phyloP scores from a whole-genome alignment of 1,140 invertebrate genomes.

The Saccostrea glomerata region DNA sequence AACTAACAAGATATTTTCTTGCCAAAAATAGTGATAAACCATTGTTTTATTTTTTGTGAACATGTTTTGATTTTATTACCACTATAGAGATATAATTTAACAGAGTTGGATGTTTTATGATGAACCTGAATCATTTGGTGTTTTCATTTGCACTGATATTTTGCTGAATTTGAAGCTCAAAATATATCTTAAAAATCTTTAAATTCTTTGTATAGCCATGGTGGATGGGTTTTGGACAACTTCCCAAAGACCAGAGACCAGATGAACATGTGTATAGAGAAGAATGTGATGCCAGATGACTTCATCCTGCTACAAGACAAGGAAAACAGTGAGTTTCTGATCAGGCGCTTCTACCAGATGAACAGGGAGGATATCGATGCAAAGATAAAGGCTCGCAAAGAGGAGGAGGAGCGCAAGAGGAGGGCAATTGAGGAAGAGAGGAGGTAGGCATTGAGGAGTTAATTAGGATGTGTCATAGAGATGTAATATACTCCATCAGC shows the following conservation, averaged over 20 bases:
- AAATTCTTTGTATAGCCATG: slow-evolving; percentile 68
- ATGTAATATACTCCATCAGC: no score
- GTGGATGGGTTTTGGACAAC: slow-evolving; percentile 79
- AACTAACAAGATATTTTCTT: background rate
- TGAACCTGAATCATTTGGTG: no score
- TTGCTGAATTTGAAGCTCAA: background rate
- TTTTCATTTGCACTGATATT: background rate
- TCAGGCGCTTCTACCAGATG: slow-evolving; percentile 70
- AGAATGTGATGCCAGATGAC: slow-evolving; percentile 75
- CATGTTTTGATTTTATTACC: background rate
- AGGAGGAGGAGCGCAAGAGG: slow-evolving; percentile 65
- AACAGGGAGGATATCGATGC: slow-evolving; percentile 72
- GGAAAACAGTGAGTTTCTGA: slow-evolving; percentile 67
- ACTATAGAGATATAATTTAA: background rate
- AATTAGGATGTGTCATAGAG: no score
- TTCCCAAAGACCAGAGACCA: slow-evolving; percentile 77
- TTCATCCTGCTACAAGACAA: slow-evolving; percentile 73
- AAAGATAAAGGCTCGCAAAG: slow-evolving; percentile 61
- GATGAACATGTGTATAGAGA: slow-evolving; percentile 76
- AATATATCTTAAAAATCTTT: background rate
- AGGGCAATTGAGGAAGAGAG: slow-evolving; percentile 67
- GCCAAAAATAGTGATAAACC: no score
- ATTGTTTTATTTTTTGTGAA: background rate
- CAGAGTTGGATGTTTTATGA: no score
- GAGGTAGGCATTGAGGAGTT: slow-evolving; percentile 56